phyloP scores from a whole-genome alignment of 64 coral and sea anemone genomes.

The Orbicella faveolata region DNA sequence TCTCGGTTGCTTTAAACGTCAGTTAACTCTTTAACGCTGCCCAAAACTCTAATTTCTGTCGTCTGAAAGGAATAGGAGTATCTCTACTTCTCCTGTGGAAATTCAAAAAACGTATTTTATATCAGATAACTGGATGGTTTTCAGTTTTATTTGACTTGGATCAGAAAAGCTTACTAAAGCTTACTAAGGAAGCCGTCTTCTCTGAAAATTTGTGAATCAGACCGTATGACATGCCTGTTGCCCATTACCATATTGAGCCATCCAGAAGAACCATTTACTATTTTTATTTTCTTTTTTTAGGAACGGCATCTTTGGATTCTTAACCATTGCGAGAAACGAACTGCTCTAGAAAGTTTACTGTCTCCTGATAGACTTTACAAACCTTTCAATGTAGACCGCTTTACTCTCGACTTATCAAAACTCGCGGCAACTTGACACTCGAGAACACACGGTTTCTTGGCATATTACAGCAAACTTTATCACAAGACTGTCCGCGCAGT shows the following conservation, averaged over 20 bases:
- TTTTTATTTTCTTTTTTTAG: constrained; percentile 25
- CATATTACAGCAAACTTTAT: not conserved
- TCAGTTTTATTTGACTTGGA: too few species aligned
- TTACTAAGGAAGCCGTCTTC: too few species aligned
- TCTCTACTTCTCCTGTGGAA: too few species aligned
- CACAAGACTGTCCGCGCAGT: not conserved
- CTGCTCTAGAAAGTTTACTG: constrained; percentile 55
- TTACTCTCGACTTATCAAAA: constrained; percentile 58
- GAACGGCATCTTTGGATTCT: constrained; percentile 70
- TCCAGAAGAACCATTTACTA: not conserved
- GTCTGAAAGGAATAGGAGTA: not conserved
- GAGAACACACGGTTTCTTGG: not conserved
- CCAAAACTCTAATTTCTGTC: not conserved
- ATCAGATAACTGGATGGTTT: too few species aligned
- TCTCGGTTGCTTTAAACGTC: not conserved
- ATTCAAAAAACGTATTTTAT: too few species aligned
- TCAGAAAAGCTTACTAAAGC: too few species aligned
- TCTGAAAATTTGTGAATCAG: too few species aligned
- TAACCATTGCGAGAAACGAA: constrained; percentile 50
- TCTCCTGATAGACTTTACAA: constrained; percentile 71
- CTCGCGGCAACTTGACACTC: not conserved
- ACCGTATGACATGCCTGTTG: not conserved
- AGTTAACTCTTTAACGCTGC: too few species aligned
- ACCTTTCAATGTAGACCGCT: constrained; percentile 82
- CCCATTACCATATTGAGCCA: not conserved